A percentile compares a stretch with the other conserved stretches of the same genome.
Conservation (phyloP, 2,797 vertebrate genomes). For the Gobio occitaniae region DNA sequence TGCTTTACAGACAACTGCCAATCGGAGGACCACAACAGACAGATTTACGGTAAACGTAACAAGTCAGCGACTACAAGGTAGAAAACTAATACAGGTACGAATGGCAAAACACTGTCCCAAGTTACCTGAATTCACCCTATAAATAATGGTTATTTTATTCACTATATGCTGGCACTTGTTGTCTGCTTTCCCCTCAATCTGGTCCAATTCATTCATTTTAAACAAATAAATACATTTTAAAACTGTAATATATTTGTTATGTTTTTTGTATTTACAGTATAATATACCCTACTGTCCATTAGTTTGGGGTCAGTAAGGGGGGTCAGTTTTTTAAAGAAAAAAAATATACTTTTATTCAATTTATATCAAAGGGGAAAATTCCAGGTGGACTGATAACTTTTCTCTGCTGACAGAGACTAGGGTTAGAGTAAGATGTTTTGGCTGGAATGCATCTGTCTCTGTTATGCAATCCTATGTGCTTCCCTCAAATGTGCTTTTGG, state of each 20-base stretch:
- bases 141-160: neutral
- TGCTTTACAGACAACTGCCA: constrained; percentile 26
- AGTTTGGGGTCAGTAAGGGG: neutral
- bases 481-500: neutral
- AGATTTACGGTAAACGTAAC: constrained; percentile 8
- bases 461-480: constrained; percentile 29
- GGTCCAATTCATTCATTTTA: neutral
- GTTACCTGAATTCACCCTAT: neutral
- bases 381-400: neutral
- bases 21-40: neutral
- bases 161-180: neutral
- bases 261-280: neutral
- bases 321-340: too few relatives aligned
- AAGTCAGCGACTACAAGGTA: neutral
- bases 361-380: neutral
- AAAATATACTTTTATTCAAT: neutral
- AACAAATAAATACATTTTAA: neutral
- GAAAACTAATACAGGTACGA: neutral
- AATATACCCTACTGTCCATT: neutral
- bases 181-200: neutral
- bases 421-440: neutral
- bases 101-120: neutral
- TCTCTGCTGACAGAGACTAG: neutral
- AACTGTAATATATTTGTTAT: neutral
- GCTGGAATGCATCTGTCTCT: constrained; percentile 7